Base-by-base conservation (phyloP, 2,797 vertebrate species). In the Phrynocephalus guinanensis region DNA sequence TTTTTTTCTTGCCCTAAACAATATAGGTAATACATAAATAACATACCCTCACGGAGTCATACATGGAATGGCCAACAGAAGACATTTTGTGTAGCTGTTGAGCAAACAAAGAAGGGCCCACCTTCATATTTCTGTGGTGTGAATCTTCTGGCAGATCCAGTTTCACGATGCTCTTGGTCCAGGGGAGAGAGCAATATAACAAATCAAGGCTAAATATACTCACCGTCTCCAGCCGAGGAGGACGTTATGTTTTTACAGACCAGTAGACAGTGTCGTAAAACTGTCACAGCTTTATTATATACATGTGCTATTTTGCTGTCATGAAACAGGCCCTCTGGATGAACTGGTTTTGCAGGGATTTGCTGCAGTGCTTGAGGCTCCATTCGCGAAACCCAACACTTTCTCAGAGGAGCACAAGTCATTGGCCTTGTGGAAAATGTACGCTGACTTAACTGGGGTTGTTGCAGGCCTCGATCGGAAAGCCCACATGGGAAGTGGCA, bases 121-220 rank as follows among this genome's bases (percentile, higher is more conserved):
- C 5, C 33, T 63, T 38, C 33, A 63, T 18, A 38, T 68, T 6
- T 13, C 15, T 24, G 24, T 6, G 24, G 30, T 67, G 44, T 8
- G 33, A 76, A 52, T 86, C n/a, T 78, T 10, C 38, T 52, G 44
- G 4, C n/a, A 79, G 78, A 30, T 48, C 44, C 68, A 24, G 70
- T 44, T 66, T 66, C 28, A n/a, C n/a, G 79, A 66, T 86, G 70
- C 20, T 44, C 70, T 82, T 72, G 75, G 38, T 33, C 60, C 86
- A 15, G n/a, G 38, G 56, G 81, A 56, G 44, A 77, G n/a, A 60
- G 48, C 22, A 22, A 6, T 68, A 73, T 71, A 26, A 15, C 15
- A 52, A n/a, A n/a, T 8, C 4, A 38, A 73, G 66, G 63, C 66
- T 56, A 72, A 82, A 84, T 28, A 80, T 38, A 11, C 38, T 18